phyloP scores from a whole-genome alignment of 2,888 invertebrate species.

The Phragmatobia fuliginosa region DNA sequence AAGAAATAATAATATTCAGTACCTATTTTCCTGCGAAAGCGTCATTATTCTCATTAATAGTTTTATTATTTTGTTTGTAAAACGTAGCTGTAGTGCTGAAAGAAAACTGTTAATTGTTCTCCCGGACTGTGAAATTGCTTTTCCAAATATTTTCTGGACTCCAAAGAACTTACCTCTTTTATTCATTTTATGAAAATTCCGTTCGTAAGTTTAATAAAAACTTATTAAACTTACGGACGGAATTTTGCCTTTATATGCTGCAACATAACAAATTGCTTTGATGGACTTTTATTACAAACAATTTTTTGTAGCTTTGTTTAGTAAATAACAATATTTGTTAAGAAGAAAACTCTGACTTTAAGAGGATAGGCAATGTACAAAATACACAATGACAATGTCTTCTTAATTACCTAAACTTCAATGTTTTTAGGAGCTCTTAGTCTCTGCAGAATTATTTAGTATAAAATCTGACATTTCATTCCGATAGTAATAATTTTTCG shows the following conservation, averaged over 20 bases:
- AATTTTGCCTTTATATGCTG: neutral
- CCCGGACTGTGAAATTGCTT: constrained; percentile 24
- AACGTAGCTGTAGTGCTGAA: constrained; percentile 25
- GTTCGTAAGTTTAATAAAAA: neutral
- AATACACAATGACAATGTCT: neutral
- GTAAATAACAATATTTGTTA: neutral
- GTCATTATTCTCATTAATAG: neutral
- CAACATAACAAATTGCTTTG: neutral
- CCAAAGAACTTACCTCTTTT: neutral
- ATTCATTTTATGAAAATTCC: neutral
- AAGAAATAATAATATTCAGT: constrained; percentile 24
- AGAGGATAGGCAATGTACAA: neutral
- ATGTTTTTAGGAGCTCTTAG: too few species aligned
- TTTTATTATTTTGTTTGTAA: constrained; percentile 16
- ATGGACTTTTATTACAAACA: neutral
- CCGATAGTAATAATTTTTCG: too few species aligned
- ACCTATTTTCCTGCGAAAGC: constrained; percentile 1
- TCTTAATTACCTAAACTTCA: neutral
- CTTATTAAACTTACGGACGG: too few species aligned
- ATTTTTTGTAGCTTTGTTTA: neutral
- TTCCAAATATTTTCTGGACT: constrained; percentile 32
- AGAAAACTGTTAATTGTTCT: constrained; percentile 47
- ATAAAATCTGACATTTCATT: too few species aligned
- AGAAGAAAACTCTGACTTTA: neutral
- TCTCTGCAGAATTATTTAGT: too few species aligned